A percentile compares a stretch with the other conserved stretches of the same genome.
Conservation (phyloP, 2,797 vertebrate species). For the Hipposideros larvatus region DNA sequence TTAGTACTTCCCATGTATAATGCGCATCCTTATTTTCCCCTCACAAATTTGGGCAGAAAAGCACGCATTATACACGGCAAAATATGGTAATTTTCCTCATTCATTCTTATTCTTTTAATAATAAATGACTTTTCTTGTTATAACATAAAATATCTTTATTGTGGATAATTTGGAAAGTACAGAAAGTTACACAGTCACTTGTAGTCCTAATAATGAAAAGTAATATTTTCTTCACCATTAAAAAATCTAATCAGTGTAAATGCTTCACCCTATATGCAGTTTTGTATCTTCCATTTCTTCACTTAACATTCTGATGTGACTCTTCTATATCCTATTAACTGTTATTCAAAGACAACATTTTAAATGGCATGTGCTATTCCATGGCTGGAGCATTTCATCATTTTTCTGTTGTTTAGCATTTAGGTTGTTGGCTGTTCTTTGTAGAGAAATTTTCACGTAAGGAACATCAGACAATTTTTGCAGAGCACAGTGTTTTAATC, state of each 20-base stretch:
- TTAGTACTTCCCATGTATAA: too few species aligned
- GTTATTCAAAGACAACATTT: not conserved
- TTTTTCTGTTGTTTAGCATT: constrained; percentile 1
- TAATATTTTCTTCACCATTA: not conserved
- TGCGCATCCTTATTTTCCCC: too few species aligned
- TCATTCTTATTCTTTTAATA: constrained; percentile 9
- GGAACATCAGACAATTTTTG: not conserved
- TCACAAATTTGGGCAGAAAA: too few species aligned
- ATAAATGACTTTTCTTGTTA: constrained; percentile 44
- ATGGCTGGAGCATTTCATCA: not conserved
- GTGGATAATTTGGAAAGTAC: constrained; percentile 22
- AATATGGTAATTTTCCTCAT: not conserved
- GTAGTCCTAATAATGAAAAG: not conserved
- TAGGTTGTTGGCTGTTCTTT: constrained; percentile 12
- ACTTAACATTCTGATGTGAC: not conserved
- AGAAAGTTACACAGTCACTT: not conserved
- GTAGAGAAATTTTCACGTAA: constrained; percentile 27
- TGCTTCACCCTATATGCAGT: not conserved
- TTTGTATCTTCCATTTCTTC: not conserved
- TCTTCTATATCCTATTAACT: constrained; percentile 4
- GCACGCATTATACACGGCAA: too few species aligned
- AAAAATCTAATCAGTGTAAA: not conserved
- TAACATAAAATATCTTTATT: constrained; percentile 45
- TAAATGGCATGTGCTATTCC: not conserved
- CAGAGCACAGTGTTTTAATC: not conserved